Conservation (phyloP, 2,113 vertebrate genomes). For the Anolis sagrei region DNA sequence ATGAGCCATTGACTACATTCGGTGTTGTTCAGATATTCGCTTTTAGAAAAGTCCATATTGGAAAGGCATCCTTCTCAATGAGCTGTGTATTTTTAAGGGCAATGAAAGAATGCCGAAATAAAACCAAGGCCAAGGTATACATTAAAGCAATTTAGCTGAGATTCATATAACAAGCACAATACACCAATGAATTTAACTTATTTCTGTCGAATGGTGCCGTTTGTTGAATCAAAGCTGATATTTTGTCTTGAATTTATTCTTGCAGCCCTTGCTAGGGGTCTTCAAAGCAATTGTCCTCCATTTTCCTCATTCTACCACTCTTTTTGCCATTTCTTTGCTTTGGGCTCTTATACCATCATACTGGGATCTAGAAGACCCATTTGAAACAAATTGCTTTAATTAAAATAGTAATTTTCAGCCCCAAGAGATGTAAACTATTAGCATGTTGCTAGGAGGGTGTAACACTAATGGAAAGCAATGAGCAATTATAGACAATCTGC, state of each 20-base stretch:
- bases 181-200: not conserved
- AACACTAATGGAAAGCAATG: constrained; percentile 62
- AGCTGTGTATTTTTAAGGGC: not conserved
- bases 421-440: constrained; percentile 69
- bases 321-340: constrained; percentile 42
- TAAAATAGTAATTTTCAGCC: constrained; percentile 71
- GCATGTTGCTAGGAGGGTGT: constrained; percentile 69
- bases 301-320: not conserved
- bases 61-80: not conserved
- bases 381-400: constrained; percentile 76
- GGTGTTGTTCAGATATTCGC: not conserved
- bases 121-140: constrained; percentile 12
- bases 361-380: constrained; percentile 58
- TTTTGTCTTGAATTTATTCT: constrained; percentile 1
- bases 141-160: not conserved
- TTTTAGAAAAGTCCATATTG: not conserved
- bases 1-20: not conserved
- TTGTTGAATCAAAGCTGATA: not conserved
- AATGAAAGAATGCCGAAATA: constrained; percentile 1
- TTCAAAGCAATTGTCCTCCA: constrained; percentile 24
- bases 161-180: not conserved
- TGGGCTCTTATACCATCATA: constrained; percentile 51
- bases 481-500: constrained; percentile 65
- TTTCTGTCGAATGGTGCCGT: not conserved
- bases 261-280: not conserved